Evolutionary conservation across 2,888 invertebrate species (phyloP), one percentile per base, ranked within the genome.

Genomic region (Melieria picta): DNA sequence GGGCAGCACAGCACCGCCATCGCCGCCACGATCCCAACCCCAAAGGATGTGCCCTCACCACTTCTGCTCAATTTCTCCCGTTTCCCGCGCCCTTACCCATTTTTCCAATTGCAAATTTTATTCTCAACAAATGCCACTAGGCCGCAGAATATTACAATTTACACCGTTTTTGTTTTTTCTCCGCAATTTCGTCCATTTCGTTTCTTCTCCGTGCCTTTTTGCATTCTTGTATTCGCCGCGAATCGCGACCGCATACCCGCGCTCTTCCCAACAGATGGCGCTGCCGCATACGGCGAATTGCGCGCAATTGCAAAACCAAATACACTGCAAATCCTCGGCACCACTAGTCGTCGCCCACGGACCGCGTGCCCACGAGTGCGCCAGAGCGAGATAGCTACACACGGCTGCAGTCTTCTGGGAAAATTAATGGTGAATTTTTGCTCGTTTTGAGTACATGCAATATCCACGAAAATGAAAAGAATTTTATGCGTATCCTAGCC

Each of bases 131-230:
- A 65, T 52, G 16, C n/a, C 7, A 52, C 55, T 45, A n/a, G 16
- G 16, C 42, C 60, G 13, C 42, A 64, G 48, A 16, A 65, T 48
- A 57, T 65, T n/a, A 57, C 5, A 62, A 65, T 72, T 72, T 69
- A 65, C 55, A 65, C 65, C 58, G 69, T 64, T 69, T 72, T 72
- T 72, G 72, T 72, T 72, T 72, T 72, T 69, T 69, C 69, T 72
- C 65, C 62, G 69, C 69, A 66, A 65, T 57, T 72, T 72, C 72
- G 64, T 68, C 30, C 30, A 30, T 30, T 30, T 30, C 13, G 4
- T 9, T 65, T 50, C 50, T 67, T 67, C 11, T 45, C 55, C 30
- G 48, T 67, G 62, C 46, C 56, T 56, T 61, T 63, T 16, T 46
- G 30, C 63, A 46, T 48, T 48, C 46, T 55, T 16, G 13, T 62